Base-by-base conservation (phyloP, 2,888 invertebrate genomes). In the Kryphioiulus occultus region DNA sequence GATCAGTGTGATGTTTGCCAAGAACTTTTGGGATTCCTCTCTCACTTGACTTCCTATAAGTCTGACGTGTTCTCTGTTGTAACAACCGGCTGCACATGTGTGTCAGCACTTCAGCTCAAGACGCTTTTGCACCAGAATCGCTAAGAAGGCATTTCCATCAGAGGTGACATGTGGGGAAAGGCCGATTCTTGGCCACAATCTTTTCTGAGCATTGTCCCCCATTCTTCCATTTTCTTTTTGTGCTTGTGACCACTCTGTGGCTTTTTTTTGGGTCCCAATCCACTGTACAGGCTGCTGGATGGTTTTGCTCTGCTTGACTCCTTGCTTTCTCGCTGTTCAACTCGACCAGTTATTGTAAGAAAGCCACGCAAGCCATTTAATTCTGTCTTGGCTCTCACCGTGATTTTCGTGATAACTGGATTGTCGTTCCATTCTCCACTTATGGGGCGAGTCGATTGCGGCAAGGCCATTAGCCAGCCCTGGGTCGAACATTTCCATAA, bases 351-450 rank as follows among this genome's bases (percentile, higher is more conserved):
- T 78, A 78, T 78, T 78, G 78, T 30, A 15, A 78, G 15, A 30
- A 78, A 78, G 12, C 30, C 26, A 78, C 9, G 30, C 30, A 78
- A 22, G 15, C 78, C 78, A 78, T 78, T 78, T 78, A 78, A 78
- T 30, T 78, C 78, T 78, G 78, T 78, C 78, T 30, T 26, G 15
- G 30, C 78, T 30, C 30, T 0, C 78, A 30, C 15, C 30, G 78
- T 78, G 78, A 78, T 30, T 78, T 30, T 26, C 78, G 78, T 30
- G 78, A 78, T 78, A 78, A 78, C 78, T 78, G 30, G 78, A 78
- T 78, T 78, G 78, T 78, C 78, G 78, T 26, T 78, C 30, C 78
- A 30, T 78, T 78, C 78, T 78, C 78, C 30, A 78, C 78, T 78
- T 78, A 15, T 78, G 78, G 78, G 78, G 9, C 44, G 22, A 68